Percentiles rank a stretch among this genome's conserved stretches.
phyloP scores from a whole-genome alignment of 2,888 invertebrate species.

The Azorinus chamasolen region DNA sequence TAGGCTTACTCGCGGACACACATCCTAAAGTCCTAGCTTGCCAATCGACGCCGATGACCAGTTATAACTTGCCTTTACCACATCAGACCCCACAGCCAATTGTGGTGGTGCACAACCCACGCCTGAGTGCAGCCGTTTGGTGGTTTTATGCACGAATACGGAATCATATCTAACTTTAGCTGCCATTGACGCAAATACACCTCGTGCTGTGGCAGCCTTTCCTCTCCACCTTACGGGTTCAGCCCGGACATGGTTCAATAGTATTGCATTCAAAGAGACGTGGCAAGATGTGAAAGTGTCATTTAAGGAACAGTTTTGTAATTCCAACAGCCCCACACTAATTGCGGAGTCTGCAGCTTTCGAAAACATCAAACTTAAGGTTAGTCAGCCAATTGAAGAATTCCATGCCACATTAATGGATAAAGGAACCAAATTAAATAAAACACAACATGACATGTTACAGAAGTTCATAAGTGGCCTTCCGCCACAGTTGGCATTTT shows the following conservation, averaged over 20 bases:
- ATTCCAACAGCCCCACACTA: background rate
- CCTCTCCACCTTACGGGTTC: background rate
- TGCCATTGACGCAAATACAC: background rate
- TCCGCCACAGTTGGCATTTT: too few relatives aligned
- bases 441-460: too few relatives aligned
- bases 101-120: background rate
- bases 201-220: slow-evolving; percentile 1
- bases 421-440: slow-evolving; percentile 17
- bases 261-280: background rate
- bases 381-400: slow-evolving; percentile 29
- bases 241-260: background rate
- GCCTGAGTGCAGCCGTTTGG: background rate
- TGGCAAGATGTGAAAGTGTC: too few relatives aligned
- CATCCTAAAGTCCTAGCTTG: too few relatives aligned
- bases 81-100: too few relatives aligned
- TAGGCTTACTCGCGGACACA: too few relatives aligned
- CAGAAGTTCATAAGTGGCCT: too few relatives aligned
- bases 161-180: too few relatives aligned
- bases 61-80: too few relatives aligned
- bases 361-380: slow-evolving; percentile 11
- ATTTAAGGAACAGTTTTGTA: background rate
- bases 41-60: too few relatives aligned
- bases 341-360: slow-evolving; percentile 10
- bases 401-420: slow-evolving; percentile 21
- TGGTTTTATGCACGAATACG: slow-evolving; percentile 2